These are phyloP conservation scores for Microctenopoma stevenorrisi DNA, from an alignment of 2,797 vertebrate species.

Conservation along the genomic window DNA sequence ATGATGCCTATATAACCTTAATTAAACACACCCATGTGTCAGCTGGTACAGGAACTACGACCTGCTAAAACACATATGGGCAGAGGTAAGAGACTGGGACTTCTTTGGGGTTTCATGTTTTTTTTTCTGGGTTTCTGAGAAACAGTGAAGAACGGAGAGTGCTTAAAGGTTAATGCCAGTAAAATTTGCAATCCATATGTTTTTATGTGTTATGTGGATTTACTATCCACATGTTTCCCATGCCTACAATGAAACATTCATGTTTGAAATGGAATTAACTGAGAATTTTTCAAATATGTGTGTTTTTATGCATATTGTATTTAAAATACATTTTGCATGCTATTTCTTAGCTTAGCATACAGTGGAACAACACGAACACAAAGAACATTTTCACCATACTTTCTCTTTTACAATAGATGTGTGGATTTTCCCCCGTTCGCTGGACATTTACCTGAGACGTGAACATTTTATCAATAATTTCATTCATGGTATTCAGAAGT, in stretches of 20 bases:
- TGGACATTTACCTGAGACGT: neutral
- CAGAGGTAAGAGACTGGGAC: constrained; percentile 26
- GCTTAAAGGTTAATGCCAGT: constrained; percentile 51
- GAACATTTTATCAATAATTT: neutral
- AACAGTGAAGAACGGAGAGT: constrained; percentile 25
- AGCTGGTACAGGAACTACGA: constrained; percentile 70
- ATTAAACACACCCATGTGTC: constrained; percentile 84
- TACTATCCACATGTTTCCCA: constrained; percentile 11
- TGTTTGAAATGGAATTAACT: neutral
- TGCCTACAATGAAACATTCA: neutral
- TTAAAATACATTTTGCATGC: neutral
- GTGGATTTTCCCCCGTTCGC: neutral
- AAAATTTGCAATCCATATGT: constrained; percentile 43
- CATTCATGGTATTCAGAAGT: neutral
- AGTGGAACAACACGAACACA: too few relatives aligned
- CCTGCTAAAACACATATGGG: constrained; percentile 63
- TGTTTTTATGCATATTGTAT: neutral
- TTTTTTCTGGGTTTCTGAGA: constrained; percentile 29
- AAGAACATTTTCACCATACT: neutral
- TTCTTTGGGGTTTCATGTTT: constrained; percentile 53
- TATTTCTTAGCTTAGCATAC: too few relatives aligned
- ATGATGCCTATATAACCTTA: constrained; percentile 83
- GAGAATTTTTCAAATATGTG: neutral
- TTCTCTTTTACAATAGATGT: neutral
- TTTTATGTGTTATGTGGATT: constrained; percentile 27